phyloP scores from a whole-genome alignment of 2,888 invertebrate genomes.

The Leptothorax acervorum region DNA sequence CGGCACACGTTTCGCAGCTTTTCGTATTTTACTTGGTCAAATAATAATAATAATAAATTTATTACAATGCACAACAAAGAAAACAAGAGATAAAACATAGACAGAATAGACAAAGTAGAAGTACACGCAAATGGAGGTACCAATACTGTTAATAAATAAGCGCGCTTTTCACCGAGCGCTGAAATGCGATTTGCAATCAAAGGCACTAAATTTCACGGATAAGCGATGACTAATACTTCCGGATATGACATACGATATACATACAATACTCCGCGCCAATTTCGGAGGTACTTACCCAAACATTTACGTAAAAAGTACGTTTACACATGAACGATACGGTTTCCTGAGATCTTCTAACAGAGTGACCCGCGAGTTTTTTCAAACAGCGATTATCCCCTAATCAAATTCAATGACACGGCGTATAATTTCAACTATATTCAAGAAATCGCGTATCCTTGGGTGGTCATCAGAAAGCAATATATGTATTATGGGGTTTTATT shows the following conservation, averaged over 20 bases:
- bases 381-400: neutral
- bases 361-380: neutral
- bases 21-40: neutral
- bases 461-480: neutral
- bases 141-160: neutral
- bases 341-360: neutral
- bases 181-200: no score
- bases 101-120: no score
- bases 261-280: neutral
- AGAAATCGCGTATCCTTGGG: neutral
- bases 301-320: conserved; percentile 9
- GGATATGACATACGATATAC: neutral
- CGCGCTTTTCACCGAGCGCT: neutral
- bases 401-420: neutral
- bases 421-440: neutral
- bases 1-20: neutral
- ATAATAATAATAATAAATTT: no score
- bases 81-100: no score
- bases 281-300: neutral
- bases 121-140: no score
- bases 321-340: neutral
- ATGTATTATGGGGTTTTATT: neutral
- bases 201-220: conserved; percentile 5
- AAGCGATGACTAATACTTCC: conserved; percentile 2
- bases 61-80: no score